Base-by-base conservation (phyloP, 2,797 vertebrate species). In the Erpetoichthys calabaricus region DNA sequence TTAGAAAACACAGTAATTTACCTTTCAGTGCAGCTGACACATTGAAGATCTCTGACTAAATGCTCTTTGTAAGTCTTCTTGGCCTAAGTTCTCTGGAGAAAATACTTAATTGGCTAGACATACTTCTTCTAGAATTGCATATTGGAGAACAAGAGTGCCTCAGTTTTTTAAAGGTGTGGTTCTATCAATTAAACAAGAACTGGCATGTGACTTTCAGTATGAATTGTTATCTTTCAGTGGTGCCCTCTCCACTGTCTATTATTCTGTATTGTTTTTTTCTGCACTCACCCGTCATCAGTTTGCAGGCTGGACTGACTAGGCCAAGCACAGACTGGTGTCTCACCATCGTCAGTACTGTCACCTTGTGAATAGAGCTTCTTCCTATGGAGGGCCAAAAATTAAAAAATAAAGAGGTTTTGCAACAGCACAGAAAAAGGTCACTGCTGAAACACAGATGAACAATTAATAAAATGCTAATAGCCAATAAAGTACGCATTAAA, bases 301-400 rank as follows among this genome's bases (percentile, higher is more conserved):
- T 79, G 72, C 3, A 78, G 63, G 53, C 73, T 73, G 53, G 51
- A 70, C 73, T 87, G 80, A 59, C 86, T 87, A 1, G 77, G 76
- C 83, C 86, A 90, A 3, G 76, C 64, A 51, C 43, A 66, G 57
- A 81, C 59, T 0, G 70, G 78, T 3, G 70, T 64, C 62, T 68
- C 77, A 1, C 58, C 62, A 51, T 89, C 77, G 0, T 80, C 78
- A 0, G 65, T 62, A 42, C 75, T 83, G 4, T 84, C 75, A 0
- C 72, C 74, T 3, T 70, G 53, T 7, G 72, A 61, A 42, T 51
- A 53, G 1, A 45, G 5, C 70, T 65, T 65, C 68, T 69, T 70
- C 64, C 80, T 75, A 57, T 25, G 25, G 25, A 25, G 25, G 25
- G 25, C 25, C 25, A 25, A 25, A 25, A 25, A 25, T 25, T 25